phyloP scores from a whole-genome alignment of 2,888 invertebrate genomes.

The Cephus sareptanus region DNA sequence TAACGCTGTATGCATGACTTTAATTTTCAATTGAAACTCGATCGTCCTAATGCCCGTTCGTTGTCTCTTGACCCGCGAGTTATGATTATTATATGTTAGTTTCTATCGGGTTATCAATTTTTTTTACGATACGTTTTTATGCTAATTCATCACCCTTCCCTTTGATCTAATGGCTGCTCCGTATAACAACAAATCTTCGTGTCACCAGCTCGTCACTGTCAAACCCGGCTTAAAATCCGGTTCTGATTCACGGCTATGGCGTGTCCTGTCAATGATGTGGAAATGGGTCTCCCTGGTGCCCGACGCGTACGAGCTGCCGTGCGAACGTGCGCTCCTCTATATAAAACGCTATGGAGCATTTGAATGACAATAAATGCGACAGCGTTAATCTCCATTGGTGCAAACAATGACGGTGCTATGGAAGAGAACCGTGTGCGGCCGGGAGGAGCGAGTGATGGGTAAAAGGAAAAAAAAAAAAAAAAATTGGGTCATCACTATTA shows the following conservation, averaged over 20 bases:
- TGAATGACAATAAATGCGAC: not conserved
- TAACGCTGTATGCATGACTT: not conserved
- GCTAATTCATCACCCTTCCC: conserved; percentile 48
- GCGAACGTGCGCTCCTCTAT: not conserved
- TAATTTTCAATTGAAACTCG: not conserved
- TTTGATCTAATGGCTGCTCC: conserved; percentile 11
- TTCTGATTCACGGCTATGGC: conserved; percentile 34
- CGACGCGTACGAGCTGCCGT: not conserved
- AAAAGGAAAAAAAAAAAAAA: not conserved
- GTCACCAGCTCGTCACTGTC: conserved; percentile 57
- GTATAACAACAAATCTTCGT: conserved; percentile 44
- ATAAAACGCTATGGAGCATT: not conserved
- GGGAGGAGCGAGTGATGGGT: not conserved
- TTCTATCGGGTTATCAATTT: not conserved
- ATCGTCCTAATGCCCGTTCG: not conserved
- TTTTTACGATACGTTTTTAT: conserved; percentile 30
- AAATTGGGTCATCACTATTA: not conserved
- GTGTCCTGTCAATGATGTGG: not conserved
- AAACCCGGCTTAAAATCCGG: conserved; percentile 49
- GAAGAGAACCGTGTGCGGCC: not conserved
- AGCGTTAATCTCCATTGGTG: not conserved
- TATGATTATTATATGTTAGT: not conserved
- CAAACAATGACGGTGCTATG: not conserved
- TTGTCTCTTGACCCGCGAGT: not conserved
- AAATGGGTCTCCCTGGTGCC: not conserved